phyloP scores from a whole-genome alignment of 2,113 vertebrate species.

The Lipophrys pholis region DNA sequence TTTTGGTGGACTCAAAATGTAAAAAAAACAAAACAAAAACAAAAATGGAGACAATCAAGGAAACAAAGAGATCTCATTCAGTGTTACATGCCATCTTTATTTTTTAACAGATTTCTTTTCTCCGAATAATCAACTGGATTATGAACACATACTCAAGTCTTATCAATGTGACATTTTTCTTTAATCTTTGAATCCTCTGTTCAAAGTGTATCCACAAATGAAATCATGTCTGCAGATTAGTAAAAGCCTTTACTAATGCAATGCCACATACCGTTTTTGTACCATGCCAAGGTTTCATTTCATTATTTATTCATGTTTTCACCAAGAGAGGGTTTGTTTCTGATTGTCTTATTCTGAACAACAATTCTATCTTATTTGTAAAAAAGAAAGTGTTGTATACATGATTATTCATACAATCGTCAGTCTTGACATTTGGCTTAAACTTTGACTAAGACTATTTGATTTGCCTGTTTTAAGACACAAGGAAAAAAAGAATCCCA shows the following conservation, averaged over 20 bases:
- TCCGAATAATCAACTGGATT: constrained; percentile 56
- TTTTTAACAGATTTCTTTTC: constrained; percentile 25
- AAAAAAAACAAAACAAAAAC: neutral
- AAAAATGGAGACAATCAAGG: constrained; percentile 64
- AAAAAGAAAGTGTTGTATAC: neutral
- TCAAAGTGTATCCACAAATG: constrained; percentile 62
- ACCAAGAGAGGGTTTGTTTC: constrained; percentile 62
- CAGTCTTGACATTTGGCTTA: neutral
- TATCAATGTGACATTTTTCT: constrained; percentile 54
- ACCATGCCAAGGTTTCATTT: constrained; percentile 60
- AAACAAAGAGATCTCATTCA: constrained; percentile 68
- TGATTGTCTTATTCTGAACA: constrained; percentile 65
- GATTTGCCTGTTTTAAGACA: neutral
- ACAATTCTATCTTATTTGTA: constrained; percentile 20
- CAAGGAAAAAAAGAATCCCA: no score
- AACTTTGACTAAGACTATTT: constrained; percentile 5
- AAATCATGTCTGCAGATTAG: constrained; percentile 65
- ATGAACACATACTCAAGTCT: constrained; percentile 40
- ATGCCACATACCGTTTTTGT: constrained; percentile 53
- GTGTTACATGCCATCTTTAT: constrained; percentile 62
- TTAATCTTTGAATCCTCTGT: constrained; percentile 59
- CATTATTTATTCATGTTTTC: constrained; percentile 69
- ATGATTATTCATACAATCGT: neutral
- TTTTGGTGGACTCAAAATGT: constrained; percentile 62
- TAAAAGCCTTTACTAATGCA: constrained; percentile 73